Base-by-base conservation (phyloP, 2,888 invertebrate genomes). In the Patella pellucida region DNA sequence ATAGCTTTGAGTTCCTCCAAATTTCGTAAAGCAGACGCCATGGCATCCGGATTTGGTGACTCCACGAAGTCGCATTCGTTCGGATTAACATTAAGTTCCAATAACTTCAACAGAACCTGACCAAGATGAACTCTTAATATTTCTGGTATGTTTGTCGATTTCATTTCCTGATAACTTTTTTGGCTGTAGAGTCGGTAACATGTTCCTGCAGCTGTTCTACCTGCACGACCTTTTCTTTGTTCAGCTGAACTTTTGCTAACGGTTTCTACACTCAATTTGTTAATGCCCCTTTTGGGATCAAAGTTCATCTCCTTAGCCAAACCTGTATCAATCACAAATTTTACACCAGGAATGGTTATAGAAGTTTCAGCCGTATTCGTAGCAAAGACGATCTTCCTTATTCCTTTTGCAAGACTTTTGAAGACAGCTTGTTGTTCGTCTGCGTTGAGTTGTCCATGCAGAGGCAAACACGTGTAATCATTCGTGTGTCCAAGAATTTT, bases 341-440 rank as follows among this genome's bases (percentile, higher is more conserved):
- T 87, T 16, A 91, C 87, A 9, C 90, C 91, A 52, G 89, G 89
- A 69, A 91, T 91, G 7, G 91, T 91, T 4, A 91, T 81, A 7
- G 91, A 91, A 3, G 91, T 91, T 79, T 91, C 91, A 5, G 91
- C 91, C 79, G 88, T 86, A 83, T 91, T 91, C 27, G 91, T 91
- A 3, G 91, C 88, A 85, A 91, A 90, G 4, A 91, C 87, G 15
- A 91, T 81, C 81, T 91, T 91, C 62, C 91, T 79, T 52, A 79
- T 81, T 7, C 84, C 84, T 27, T 69, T 72, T 9, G 81, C 76
- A 23, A 80, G 74, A 7, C 78, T 80, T 41, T 82, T 77, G 81
- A 91, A 90, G 0, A 90, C 88, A 51, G 79, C 71, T 68, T 86
- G 83, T 71, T 90, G 91, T 51, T 91, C 90, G 14, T 87, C 84